Evolutionary conservation across 2,113 vertebrate genomes (phyloP).

Genomic region (Nesoenas mayeri): DNA sequence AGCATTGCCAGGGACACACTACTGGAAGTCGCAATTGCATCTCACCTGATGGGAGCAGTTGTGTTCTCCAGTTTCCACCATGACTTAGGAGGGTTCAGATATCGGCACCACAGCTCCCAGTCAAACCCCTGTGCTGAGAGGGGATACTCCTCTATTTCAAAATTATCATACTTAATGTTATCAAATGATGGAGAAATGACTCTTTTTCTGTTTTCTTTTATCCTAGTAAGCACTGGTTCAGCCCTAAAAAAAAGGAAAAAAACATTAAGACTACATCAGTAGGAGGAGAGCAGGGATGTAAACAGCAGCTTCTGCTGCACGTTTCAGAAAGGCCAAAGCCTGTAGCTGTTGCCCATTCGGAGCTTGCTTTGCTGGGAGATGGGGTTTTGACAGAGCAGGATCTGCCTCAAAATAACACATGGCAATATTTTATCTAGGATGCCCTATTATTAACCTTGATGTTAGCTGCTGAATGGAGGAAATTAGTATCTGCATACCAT

Average conservation of each 20-base stretch:
- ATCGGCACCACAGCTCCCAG: conserved; percentile 98
- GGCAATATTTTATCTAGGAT: background rate
- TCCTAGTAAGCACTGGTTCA: conserved; percentile 92
- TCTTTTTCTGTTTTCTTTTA: conserved; percentile 93
- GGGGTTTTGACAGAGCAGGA: background rate
- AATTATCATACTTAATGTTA: conserved; percentile 98
- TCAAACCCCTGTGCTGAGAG: conserved; percentile 96
- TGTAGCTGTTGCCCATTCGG: background rate
- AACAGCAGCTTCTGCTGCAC: background rate
- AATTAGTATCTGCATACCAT: background rate
- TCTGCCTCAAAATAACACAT: background rate
- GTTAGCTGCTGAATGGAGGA: background rate
- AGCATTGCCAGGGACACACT: background rate
- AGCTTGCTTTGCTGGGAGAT: background rate
- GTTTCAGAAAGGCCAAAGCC: background rate
- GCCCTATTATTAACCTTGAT: background rate
- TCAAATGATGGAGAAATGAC: conserved; percentile 97
- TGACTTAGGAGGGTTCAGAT: conserved; percentile 93
- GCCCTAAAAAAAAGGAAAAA: conserved; percentile 77
- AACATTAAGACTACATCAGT: background rate
- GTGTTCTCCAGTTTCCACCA: conserved; percentile 95
- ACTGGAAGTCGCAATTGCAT: background rate
- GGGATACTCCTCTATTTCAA: conserved; percentile 96
- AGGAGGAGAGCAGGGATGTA: background rate
- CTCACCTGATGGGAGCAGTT: conserved; percentile 93